phyloP scores from a whole-genome alignment of 2,113 vertebrate species.

The Petroica traversi region DNA sequence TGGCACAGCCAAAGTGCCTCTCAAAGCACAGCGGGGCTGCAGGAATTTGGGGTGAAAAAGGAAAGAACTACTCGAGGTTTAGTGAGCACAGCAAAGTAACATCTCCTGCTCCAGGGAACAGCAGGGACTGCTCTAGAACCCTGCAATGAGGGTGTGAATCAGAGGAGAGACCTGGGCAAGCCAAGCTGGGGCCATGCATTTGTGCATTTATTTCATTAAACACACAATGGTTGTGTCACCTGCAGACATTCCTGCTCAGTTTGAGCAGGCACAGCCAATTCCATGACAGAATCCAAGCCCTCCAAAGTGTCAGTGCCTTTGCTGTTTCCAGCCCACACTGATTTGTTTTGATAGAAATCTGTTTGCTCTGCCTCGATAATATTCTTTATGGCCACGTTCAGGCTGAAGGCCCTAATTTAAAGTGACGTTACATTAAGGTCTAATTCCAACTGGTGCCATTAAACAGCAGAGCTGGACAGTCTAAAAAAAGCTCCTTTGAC shows the following conservation, averaged over 20 bases:
- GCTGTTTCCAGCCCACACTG: neutral
- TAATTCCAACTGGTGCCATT: constrained; percentile 51
- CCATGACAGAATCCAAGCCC: neutral
- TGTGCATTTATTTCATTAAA: neutral
- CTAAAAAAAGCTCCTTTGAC: neutral
- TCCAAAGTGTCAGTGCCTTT: neutral
- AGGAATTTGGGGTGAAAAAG: neutral
- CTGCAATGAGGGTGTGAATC: neutral
- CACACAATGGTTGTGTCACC: neutral
- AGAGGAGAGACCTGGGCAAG: neutral
- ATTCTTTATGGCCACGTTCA: neutral
- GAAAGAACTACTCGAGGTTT: neutral
- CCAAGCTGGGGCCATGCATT: neutral
- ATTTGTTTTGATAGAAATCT: constrained; percentile 37
- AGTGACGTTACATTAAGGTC: constrained; percentile 33
- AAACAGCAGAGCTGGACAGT: constrained; percentile 19
- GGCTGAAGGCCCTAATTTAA: constrained; percentile 19
- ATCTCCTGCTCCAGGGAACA: neutral
- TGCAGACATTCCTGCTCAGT: neutral
- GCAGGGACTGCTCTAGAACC: neutral
- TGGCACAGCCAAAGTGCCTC: neutral
- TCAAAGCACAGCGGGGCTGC: neutral
- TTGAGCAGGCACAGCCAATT: neutral
- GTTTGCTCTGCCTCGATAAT: constrained; percentile 3
- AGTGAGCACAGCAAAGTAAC: neutral